A percentile compares a stretch with the other conserved stretches of the same genome.
phyloP scores from a whole-genome alignment of 2,113 vertebrate species.

The Tachuris rubrigastra region DNA sequence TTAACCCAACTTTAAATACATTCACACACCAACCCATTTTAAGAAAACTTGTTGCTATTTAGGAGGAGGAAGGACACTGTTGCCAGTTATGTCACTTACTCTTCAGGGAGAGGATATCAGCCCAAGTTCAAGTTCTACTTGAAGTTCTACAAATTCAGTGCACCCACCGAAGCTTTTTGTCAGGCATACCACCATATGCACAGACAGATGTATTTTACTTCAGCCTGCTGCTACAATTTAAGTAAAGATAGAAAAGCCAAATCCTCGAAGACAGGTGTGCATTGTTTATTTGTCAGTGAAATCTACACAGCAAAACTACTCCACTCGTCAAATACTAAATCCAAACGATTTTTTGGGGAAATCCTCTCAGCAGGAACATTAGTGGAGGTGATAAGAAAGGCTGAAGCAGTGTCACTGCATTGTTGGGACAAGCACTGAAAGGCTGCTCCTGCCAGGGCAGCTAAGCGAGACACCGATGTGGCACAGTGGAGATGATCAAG shows the following conservation, averaged over 20 bases:
- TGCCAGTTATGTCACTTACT: not conserved
- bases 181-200: constrained; percentile 29
- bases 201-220: constrained; percentile 46
- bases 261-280: constrained; percentile 2
- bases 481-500: not conserved
- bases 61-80: not conserved
- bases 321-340: not conserved
- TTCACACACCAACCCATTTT: not conserved
- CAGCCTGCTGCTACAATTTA: constrained; percentile 32
- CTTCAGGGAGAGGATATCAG: not conserved
- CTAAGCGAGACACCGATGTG: not conserved
- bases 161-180: not conserved
- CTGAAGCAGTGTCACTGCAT: not conserved
- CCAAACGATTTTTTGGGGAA: not conserved
- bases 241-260: constrained; percentile 20
- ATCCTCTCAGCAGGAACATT: not conserved
- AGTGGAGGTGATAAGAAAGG: not conserved
- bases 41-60: not conserved
- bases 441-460: not conserved
- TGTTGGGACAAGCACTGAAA: not conserved
- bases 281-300: not conserved
- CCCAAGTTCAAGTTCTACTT: not conserved
- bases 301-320: not conserved
- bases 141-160: not conserved
- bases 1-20: not conserved